Evolutionary conservation across 2,888 invertebrate genomes (phyloP).

Genomic region (Hoplodrina ambigua): DNA sequence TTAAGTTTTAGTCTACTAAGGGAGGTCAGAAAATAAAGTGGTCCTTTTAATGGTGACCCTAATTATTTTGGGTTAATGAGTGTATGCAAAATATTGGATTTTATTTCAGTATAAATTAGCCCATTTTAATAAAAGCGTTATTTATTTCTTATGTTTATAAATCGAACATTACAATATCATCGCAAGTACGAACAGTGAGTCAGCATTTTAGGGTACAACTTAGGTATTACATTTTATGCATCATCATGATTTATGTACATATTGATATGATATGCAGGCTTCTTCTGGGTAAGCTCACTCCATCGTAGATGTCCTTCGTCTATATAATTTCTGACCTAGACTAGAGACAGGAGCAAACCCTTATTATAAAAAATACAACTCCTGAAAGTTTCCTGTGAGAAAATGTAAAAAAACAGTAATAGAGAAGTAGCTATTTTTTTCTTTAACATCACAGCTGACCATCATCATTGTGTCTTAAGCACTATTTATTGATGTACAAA

Average conservation of each 20-base stretch:
- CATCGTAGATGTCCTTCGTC: no score
- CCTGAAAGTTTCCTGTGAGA: neutral
- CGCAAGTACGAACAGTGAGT: constrained; percentile 10
- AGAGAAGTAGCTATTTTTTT: neutral
- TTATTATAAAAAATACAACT: neutral
- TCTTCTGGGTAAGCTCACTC: no score
- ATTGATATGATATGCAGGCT: no score
- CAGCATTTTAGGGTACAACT: constrained; percentile 6
- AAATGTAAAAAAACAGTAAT: neutral
- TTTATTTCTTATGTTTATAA: neutral
- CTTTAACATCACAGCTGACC: neutral
- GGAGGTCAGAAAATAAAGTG: constrained; percentile 64
- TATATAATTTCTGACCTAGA: no score
- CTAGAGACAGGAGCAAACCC: no score
- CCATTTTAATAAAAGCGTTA: neutral
- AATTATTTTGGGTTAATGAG: constrained; percentile 11
- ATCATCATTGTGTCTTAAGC: neutral
- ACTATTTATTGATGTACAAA: neutral
- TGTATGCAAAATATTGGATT: constrained; percentile 2
- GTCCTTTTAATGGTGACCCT: constrained; percentile 31
- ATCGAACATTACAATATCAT: neutral
- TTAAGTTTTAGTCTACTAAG: constrained; percentile 69
- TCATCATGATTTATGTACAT: neutral
- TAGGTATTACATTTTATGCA: constrained; percentile 4
- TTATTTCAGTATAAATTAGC: neutral